Conservation (phyloP, 2,113 vertebrate genomes). For the Cyphomyrus plagiostoma region DNA sequence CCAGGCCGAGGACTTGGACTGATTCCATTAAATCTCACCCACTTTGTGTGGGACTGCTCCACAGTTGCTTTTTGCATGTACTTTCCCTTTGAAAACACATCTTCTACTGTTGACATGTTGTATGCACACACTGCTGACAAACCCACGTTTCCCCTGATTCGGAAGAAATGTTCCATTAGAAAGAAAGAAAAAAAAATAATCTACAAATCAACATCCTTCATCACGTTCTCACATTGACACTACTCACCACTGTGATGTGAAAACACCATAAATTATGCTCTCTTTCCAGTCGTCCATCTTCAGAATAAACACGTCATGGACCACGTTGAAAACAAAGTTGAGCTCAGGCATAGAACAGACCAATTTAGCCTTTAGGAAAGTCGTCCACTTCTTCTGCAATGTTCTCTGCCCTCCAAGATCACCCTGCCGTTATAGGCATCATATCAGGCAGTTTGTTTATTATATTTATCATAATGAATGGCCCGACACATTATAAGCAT, state of each 20-base stretch:
- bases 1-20: slow-evolving; percentile 83
- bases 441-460: background rate
- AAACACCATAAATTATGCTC: slow-evolving; percentile 84
- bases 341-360: slow-evolving; percentile 85
- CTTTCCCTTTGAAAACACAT: slow-evolving; percentile 86
- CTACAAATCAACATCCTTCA: background rate
- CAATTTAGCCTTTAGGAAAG: slow-evolving; percentile 91
- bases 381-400: slow-evolving; percentile 95
- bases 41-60: slow-evolving; percentile 90
- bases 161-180: slow-evolving; percentile 1
- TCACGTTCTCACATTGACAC: background rate
- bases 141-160: slow-evolving; percentile 82
- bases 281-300: slow-evolving; percentile 66
- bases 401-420: slow-evolving; percentile 87
- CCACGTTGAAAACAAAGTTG: slow-evolving; percentile 91
- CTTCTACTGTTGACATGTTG: slow-evolving; percentile 73
- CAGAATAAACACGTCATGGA: slow-evolving; percentile 84
- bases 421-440: slow-evolving; percentile 55
- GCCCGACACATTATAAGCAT: background rate
- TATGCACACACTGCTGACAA: slow-evolving; percentile 90
- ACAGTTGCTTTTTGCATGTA: slow-evolving; percentile 95
- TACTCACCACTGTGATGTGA: slow-evolving; percentile 89
- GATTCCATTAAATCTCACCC: slow-evolving; percentile 83
- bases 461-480: background rate
- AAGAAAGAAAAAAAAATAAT: background rate